Conservation (phyloP, 2,888 invertebrate genomes). For the Ochlodes sylvanus region DNA sequence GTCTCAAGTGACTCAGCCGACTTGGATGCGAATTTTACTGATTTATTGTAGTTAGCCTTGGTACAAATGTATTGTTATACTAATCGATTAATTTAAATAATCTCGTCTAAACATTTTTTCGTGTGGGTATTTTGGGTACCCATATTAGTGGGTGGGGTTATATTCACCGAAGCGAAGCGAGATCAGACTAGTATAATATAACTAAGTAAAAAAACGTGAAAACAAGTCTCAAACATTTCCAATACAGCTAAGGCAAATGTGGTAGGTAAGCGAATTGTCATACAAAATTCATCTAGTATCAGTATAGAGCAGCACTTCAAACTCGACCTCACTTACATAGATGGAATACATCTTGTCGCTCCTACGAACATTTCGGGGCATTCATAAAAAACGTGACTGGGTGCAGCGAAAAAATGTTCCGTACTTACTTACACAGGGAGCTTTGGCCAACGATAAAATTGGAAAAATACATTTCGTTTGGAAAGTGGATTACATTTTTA, state of each 20-base stretch:
- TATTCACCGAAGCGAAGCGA: too few relatives aligned
- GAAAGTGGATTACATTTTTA: slow-evolving; percentile 1
- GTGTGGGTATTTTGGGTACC: too few relatives aligned
- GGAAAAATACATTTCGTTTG: neutral
- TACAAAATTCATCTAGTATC: slow-evolving; percentile 10
- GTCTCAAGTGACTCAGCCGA: too few relatives aligned
- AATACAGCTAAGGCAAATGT: neutral
- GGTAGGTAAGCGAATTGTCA: slow-evolving; percentile 1
- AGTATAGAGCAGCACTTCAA: slow-evolving; percentile 1
- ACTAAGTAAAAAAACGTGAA: too few relatives aligned
- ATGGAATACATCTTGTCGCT: slow-evolving; percentile 32
- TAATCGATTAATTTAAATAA: too few relatives aligned
- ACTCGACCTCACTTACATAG: slow-evolving; percentile 15
- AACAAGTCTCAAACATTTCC: too few relatives aligned
- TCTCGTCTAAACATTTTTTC: too few relatives aligned
- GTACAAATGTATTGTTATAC: too few relatives aligned
- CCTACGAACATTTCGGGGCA: slow-evolving; percentile 3
- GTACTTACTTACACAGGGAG: neutral
- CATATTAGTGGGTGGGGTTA: too few relatives aligned
- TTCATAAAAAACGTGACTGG: slow-evolving; percentile 28
- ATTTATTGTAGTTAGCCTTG: too few relatives aligned
- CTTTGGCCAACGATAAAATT: neutral
- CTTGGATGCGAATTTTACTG: too few relatives aligned
- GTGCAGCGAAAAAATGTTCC: slow-evolving; percentile 15
- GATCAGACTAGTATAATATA: too few relatives aligned